These are phyloP conservation scores for Gulo gulo DNA, from an alignment of 2,113 vertebrate genomes.

Conservation along the genomic window DNA sequence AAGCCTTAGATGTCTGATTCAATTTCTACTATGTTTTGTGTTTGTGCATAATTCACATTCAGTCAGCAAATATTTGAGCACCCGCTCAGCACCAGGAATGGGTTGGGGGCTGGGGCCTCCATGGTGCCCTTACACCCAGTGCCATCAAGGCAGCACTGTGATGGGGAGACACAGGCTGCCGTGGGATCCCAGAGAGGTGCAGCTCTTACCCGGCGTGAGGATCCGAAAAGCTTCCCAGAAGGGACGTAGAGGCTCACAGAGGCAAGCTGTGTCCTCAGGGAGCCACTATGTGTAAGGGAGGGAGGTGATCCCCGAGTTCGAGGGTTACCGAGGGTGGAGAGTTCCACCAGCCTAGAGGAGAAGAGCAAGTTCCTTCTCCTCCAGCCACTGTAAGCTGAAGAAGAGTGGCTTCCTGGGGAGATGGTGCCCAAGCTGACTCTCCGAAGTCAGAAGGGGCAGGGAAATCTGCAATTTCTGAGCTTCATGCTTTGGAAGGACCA, in stretches of 20 bases:
- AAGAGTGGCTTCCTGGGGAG: not conserved
- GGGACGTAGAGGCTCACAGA: not conserved
- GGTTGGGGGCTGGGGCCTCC: not conserved
- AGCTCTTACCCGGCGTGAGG: not conserved
- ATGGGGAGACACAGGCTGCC: not conserved
- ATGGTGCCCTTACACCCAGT: not conserved
- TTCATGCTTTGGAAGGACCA: not conserved
- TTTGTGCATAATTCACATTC: not conserved
- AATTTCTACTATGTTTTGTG: slow-evolving; percentile 22
- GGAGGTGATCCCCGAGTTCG: not conserved
- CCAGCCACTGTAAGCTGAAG: not conserved
- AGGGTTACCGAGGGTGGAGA: not conserved
- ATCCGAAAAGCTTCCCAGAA: not conserved
- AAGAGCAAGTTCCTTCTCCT: not conserved
- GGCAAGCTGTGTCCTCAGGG: not conserved
- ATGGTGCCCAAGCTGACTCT: not conserved
- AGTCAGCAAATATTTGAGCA: not conserved
- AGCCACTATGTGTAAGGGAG: not conserved
- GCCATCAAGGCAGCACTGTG: not conserved
- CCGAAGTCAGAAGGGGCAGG: not conserved
- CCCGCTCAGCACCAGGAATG: not conserved
- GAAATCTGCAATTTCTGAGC: not conserved
- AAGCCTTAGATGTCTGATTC: slow-evolving; percentile 14
- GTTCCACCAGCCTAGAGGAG: not conserved
- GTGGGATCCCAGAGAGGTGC: not conserved